A percentile compares a stretch with the other conserved stretches of the same genome.
Evolutionary conservation across 1,140 invertebrate genomes (phyloP).

Genomic region (Caerostris darwini): DNA sequence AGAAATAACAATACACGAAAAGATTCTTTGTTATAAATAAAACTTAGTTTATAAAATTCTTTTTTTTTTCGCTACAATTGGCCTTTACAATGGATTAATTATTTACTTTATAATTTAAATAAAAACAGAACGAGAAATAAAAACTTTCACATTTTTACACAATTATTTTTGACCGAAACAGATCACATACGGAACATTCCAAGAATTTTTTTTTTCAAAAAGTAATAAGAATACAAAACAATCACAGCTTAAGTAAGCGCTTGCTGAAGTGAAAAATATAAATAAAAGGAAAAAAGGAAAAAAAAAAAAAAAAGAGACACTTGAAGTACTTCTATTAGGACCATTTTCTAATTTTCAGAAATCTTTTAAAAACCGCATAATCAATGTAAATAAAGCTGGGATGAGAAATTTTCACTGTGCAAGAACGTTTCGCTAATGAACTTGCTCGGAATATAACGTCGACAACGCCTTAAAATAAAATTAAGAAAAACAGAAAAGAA

Average conservation of each 20-base stretch:
- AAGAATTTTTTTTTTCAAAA: neutral
- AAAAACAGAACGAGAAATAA: neutral
- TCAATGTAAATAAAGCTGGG: slow-evolving; percentile 62
- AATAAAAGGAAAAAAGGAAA: neutral
- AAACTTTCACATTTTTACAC: neutral
- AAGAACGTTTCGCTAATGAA: slow-evolving; percentile 65
- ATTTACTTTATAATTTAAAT: neutral
- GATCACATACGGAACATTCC: neutral
- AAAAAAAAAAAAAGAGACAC: neutral
- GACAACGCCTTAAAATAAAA: slow-evolving; percentile 64
- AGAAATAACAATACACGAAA: no score
- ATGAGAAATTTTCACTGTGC: slow-evolving; percentile 22
- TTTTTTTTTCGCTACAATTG: no score
- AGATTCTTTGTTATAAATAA: no score
- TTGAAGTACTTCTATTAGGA: slow-evolving; percentile 34
- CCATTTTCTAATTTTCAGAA: slow-evolving; percentile 57
- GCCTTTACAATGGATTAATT: no score
- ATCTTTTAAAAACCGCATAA: slow-evolving; percentile 57
- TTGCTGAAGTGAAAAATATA: slow-evolving; percentile 35
- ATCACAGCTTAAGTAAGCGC: slow-evolving; percentile 39
- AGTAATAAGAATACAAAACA: slow-evolving; percentile 1
- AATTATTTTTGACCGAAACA: neutral
- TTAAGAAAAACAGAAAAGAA: slow-evolving; percentile 54
- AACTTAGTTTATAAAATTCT: no score
- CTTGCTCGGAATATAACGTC: slow-evolving; percentile 47